A percentile compares a stretch with the other conserved stretches of the same genome.
Evolutionary conservation across 1,140 invertebrate species (phyloP).

Genomic region (Papilio dardanus): DNA sequence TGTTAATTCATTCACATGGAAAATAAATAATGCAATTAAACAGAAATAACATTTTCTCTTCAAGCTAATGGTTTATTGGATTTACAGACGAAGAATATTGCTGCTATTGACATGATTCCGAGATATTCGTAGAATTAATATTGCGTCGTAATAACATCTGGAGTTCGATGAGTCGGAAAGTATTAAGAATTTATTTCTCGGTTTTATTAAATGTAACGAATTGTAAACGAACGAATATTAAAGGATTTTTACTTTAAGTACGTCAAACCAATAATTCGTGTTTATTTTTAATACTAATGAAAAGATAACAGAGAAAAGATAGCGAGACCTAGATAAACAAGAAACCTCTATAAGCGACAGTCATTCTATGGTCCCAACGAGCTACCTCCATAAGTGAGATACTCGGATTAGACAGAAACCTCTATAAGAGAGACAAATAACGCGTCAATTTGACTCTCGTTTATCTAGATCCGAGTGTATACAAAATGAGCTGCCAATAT

Average conservation of each 20-base stretch:
- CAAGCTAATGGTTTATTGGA: background rate
- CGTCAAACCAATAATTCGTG: background rate
- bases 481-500: background rate
- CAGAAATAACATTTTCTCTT: background rate
- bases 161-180: conserved; percentile 40
- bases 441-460: too few relatives aligned
- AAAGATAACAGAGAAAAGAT: background rate
- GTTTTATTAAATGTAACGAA: conserved; percentile 29
- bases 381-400: too few relatives aligned
- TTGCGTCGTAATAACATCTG: conserved; percentile 35
- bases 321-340: too few relatives aligned
- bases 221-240: background rate
- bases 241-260: background rate
- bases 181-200: conserved; percentile 37
- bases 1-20: background rate
- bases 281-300: background rate
- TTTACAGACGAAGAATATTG: background rate
- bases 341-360: too few relatives aligned
- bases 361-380: too few relatives aligned
- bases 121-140: conserved; percentile 28
- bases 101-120: conserved; percentile 1
- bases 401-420: too few relatives aligned
- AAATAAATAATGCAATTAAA: background rate
- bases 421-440: too few relatives aligned
- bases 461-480: too few relatives aligned